Conservation (phyloP, 2,888 invertebrate species). For the Pycnomerus fuliginosus region DNA sequence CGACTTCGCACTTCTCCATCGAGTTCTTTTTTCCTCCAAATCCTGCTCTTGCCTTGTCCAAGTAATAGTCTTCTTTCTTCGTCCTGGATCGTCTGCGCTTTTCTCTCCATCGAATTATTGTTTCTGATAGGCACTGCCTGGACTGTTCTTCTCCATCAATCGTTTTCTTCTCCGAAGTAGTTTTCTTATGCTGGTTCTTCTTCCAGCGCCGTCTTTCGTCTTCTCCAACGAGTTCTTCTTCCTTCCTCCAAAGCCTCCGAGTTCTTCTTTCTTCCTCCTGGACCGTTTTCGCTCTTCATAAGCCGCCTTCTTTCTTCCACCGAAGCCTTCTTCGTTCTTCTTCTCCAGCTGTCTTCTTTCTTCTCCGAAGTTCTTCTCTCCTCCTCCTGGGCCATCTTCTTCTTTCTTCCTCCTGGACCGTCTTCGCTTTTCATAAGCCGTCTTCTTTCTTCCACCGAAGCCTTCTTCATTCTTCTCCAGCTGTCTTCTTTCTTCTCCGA, state of each 20-base stretch:
- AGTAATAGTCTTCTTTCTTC: background rate
- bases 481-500: background rate
- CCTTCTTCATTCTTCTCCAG: background rate
- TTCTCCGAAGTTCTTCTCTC: background rate
- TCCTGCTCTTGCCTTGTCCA: no score
- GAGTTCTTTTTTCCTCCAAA: background rate
- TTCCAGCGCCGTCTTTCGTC: background rate
- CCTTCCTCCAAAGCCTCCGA: background rate
- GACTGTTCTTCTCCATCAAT: background rate
- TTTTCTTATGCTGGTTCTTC: background rate
- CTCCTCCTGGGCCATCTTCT: background rate
- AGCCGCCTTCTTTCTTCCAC: background rate
- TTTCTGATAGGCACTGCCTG: no score
- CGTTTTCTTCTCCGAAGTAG: background rate
- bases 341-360: background rate
- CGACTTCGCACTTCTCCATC: no score
- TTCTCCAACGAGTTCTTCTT: background rate
- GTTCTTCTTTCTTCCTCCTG: constrained; percentile 3
- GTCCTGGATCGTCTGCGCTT: no score
- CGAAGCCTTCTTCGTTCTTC: background rate
- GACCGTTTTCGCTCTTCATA: background rate
- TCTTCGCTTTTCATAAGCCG: background rate
- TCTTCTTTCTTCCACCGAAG: background rate
- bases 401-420: background rate
- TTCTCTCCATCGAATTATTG: background rate